A percentile compares a stretch with the other conserved stretches of the same genome.
These are phyloP conservation scores for Acrocyrtus sp. DNA, from an alignment of 2,888 invertebrate genomes.

Conservation along the genomic window DNA sequence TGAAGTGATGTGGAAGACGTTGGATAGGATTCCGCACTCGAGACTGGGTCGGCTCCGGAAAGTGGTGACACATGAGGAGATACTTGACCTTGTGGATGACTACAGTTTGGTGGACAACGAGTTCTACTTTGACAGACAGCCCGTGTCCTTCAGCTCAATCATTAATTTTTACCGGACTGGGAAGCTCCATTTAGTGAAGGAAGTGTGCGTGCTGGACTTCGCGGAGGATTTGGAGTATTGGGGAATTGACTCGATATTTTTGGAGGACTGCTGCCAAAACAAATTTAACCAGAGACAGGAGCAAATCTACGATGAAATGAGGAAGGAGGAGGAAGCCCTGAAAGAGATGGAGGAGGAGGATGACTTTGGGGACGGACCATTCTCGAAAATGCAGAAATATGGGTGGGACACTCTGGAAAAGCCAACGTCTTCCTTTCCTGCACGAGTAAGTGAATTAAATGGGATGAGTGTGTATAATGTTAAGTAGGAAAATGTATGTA, in stretches of 20 bases:
- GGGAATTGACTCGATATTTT: constrained; percentile 52
- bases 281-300: constrained; percentile 66
- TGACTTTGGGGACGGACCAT: constrained; percentile 95
- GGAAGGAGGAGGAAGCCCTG: constrained; percentile 73
- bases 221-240: constrained; percentile 57
- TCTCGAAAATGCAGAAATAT: constrained; percentile 95
- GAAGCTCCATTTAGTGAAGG: constrained; percentile 43
- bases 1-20: constrained; percentile 74
- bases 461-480: background rate
- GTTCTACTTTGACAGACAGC: constrained; percentile 34
- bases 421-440: constrained; percentile 82
- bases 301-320: constrained; percentile 69
- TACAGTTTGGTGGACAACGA: constrained; percentile 92
- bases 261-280: constrained; percentile 52
- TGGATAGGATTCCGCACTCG: constrained; percentile 94
- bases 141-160: constrained; percentile 66
- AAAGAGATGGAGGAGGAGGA: constrained; percentile 92
- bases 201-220: constrained; percentile 54
- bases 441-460: constrained; percentile 79
- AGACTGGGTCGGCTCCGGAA: constrained; percentile 90
- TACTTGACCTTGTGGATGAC: constrained; percentile 96
- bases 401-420: constrained; percentile 98
- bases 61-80: constrained; percentile 95
- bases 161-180: constrained; percentile 50
- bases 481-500: background rate